Evolutionary conservation across 2,797 vertebrate genomes (phyloP).

Genomic region (Chaunax sp.): DNA sequence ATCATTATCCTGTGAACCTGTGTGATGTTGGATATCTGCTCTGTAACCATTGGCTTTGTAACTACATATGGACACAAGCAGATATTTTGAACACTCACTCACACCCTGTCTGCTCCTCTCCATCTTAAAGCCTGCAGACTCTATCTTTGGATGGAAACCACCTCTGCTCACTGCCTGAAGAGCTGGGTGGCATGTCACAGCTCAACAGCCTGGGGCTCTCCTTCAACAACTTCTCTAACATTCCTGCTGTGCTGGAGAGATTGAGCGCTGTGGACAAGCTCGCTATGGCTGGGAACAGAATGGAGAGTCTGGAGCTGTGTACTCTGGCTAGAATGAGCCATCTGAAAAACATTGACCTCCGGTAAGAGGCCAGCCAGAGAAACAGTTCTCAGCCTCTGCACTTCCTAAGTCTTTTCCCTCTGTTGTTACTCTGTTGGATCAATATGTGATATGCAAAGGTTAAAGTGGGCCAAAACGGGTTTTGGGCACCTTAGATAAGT

Average conservation of each 20-base stretch:
- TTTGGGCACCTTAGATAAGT: too few species aligned
- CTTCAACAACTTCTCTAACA: conserved; percentile 91
- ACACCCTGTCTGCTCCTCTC: conserved; percentile 22
- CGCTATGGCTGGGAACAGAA: conserved; percentile 91
- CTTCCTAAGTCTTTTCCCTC: conserved; percentile 3
- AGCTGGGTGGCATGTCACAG: conserved; percentile 89
- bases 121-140: conserved; percentile 88
- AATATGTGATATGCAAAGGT: conserved; percentile 23
- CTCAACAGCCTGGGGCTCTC: conserved; percentile 92
- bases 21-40: not conserved
- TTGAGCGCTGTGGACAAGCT: conserved; percentile 89
- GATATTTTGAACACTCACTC: conserved; percentile 17
- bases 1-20: conserved; percentile 19
- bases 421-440: conserved; percentile 28
- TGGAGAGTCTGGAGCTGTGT: conserved; percentile 87
- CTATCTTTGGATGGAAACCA: conserved; percentile 95
- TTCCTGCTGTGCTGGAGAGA: conserved; percentile 90
- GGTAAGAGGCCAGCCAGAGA: conserved; percentile 80
- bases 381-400: conserved; percentile 22
- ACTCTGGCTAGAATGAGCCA: conserved; percentile 87
- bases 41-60: conserved; percentile 17
- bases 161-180: conserved; percentile 89
- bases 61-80: conserved; percentile 16
- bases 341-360: conserved; percentile 91
- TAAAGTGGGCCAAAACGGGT: too few species aligned